Conservation (phyloP, 2,797 vertebrate species). For the Meriones psammophilus region DNA sequence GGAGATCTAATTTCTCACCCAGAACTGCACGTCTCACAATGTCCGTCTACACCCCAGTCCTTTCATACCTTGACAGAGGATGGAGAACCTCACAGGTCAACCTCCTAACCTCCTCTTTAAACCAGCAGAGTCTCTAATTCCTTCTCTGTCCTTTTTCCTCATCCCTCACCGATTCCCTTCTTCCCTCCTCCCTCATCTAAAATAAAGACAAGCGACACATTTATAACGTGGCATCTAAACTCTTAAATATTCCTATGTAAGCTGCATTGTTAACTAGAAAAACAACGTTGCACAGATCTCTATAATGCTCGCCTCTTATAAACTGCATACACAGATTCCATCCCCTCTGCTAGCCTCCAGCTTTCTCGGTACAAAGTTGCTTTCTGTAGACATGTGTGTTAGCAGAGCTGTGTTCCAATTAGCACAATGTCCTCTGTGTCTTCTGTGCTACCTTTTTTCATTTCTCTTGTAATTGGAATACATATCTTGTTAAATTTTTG, state of each 20-base stretch:
- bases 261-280: not conserved
- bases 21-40: not conserved
- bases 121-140: not conserved
- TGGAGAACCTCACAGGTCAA: not conserved
- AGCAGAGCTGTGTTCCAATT: not conserved
- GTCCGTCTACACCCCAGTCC: not conserved
- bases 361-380: not conserved
- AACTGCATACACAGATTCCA: not conserved
- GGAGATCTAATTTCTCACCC: not conserved
- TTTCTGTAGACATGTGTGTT: not conserved
- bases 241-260: not conserved
- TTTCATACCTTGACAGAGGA: not conserved
- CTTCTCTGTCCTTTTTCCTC: not conserved
- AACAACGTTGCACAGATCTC: not conserved
- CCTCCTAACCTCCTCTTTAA: not conserved
- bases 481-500: slow-evolving; percentile 7
- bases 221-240: not conserved
- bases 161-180: not conserved
- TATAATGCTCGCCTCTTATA: not conserved
- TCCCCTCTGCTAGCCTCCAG: not conserved
- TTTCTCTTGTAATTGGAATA: not conserved
- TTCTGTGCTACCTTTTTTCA: not conserved
- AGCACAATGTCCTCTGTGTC: not conserved
- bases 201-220: not conserved
- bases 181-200: not conserved